Evolutionary conservation across 2,888 invertebrate genomes (phyloP).

Genomic region (Cataglyphis albicans): DNA sequence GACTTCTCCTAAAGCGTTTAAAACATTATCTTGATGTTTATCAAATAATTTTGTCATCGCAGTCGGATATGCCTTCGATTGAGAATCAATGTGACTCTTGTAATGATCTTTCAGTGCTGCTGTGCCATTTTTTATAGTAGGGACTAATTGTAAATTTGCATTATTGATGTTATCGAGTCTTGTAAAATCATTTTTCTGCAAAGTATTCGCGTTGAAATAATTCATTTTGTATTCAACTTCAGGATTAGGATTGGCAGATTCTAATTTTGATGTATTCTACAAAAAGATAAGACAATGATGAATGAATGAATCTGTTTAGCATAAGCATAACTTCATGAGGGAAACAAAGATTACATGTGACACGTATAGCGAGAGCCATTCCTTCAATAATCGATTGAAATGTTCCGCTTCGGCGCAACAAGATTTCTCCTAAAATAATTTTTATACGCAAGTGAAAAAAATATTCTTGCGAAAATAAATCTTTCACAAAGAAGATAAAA

Average conservation of each 20-base stretch:
- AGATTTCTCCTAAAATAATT: conserved; percentile 58
- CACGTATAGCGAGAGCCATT: conserved; percentile 54
- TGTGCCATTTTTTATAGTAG: neutral
- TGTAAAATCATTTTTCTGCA: neutral
- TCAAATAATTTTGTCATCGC: neutral
- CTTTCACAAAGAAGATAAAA: neutral
- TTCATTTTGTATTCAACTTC: neutral
- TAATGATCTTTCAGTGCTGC: neutral
- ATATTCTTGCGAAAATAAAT: neutral
- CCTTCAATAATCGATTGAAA: conserved; percentile 57
- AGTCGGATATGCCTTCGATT: neutral
- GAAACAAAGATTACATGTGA: neutral
- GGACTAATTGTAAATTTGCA: neutral
- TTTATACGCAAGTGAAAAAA: neutral
- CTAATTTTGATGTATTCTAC: neutral
- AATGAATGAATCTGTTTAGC: neutral
- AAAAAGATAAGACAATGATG: neutral
- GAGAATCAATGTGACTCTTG: neutral
- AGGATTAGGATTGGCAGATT: neutral
- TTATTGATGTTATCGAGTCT: neutral
- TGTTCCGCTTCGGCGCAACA: conserved; percentile 64
- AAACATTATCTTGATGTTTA: neutral
- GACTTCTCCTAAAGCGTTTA: neutral
- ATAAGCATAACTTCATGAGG: neutral
- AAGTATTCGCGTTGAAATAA: neutral